These are phyloP conservation scores for Ectropis grisescens DNA, from an alignment of 1,140 invertebrate genomes.

Conservation along the genomic window DNA sequence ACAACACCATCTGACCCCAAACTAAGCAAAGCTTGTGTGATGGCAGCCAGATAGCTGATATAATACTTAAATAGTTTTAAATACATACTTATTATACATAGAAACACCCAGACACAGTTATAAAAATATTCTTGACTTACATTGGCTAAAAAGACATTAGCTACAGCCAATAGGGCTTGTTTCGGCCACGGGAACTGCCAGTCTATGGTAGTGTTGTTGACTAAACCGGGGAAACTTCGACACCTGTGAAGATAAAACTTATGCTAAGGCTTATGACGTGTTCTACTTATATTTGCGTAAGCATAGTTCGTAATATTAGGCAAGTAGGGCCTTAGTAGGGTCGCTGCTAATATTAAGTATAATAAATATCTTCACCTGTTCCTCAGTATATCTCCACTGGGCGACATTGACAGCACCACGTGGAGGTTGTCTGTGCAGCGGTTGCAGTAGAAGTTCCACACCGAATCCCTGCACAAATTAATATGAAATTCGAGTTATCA, in stretches of 20 bases:
- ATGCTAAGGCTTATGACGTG: too few species aligned
- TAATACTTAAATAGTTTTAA: too few species aligned
- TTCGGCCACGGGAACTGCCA: conserved; percentile 95
- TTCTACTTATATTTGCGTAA: too few species aligned
- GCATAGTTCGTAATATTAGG: too few species aligned
- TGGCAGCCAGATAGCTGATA: too few species aligned
- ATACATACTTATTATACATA: too few species aligned
- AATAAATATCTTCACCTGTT: conserved; percentile 54
- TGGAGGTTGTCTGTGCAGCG: conserved; percentile 87
- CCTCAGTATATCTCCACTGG: conserved; percentile 84
- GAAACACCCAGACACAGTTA: too few species aligned
- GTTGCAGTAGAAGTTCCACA: conserved; percentile 89
- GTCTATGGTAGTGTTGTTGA: conserved; percentile 94
- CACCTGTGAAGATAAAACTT: conserved; percentile 66
- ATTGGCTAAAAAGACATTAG: conserved; percentile 81
- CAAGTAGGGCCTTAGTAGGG: too few species aligned
- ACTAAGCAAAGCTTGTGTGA: too few species aligned
- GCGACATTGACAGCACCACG: conserved; percentile 91
- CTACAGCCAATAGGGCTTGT: conserved; percentile 88
- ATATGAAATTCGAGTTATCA: too few species aligned
- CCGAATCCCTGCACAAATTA: conserved; percentile 72
- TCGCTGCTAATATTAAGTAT: neutral
- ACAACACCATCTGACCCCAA: too few species aligned
- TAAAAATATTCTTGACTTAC: too few species aligned
- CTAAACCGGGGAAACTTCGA: conserved; percentile 90